These are phyloP conservation scores for Chlamydotis undulata DNA, from an alignment of 2,113 vertebrate species.

Conservation along the genomic window DNA sequence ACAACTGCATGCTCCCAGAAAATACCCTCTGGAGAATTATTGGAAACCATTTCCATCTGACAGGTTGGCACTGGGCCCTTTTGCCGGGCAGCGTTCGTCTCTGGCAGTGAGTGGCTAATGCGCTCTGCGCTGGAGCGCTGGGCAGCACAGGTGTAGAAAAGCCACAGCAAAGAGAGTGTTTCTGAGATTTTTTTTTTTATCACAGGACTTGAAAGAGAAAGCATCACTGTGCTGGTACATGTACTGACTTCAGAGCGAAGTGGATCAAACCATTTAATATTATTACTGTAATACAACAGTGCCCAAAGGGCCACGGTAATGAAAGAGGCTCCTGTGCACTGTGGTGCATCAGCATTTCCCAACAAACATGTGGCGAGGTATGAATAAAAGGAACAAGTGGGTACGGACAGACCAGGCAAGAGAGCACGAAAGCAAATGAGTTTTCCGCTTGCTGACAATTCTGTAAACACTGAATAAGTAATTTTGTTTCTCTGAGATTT, in stretches of 20 bases:
- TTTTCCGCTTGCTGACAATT: not conserved
- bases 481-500: not conserved
- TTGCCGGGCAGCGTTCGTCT: not conserved
- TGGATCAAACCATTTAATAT: not conserved
- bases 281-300: not conserved
- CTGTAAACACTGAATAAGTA: not conserved
- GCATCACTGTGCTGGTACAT: not conserved
- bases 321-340: not conserved
- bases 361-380: not conserved
- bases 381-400: not conserved
- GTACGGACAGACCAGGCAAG: not conserved
- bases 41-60: constrained; percentile 31
- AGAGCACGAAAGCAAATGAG: not conserved
- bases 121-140: not conserved
- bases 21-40: not conserved
- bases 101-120: not conserved
- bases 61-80: not conserved
- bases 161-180: not conserved
- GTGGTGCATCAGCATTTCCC: not conserved
- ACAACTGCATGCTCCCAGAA: not conserved
- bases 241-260: not conserved
- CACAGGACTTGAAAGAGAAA: not conserved
- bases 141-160: not conserved
- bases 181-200: not conserved
- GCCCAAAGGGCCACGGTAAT: not conserved